Base-by-base conservation (phyloP, 2,888 invertebrate species). In the Entomobrya proxima region DNA sequence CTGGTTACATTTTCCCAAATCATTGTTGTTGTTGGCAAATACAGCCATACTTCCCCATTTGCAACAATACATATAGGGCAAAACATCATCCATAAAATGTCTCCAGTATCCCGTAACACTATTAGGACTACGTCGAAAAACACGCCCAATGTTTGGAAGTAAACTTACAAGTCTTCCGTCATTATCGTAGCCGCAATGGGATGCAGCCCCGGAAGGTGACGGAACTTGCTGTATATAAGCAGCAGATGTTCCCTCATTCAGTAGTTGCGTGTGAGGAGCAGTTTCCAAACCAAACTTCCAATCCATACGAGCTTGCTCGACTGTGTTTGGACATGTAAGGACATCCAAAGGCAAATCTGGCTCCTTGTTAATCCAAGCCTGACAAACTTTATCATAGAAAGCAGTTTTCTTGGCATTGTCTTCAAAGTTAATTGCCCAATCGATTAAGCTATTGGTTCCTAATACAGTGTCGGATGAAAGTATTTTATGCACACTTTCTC, bases 131-230 rank as follows among this genome's bases (percentile, higher is more conserved):
- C 21, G 24, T 35, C 75, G 18, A 18, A 52, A 52, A 1, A 52
- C 21, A 3, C 40, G 35, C 13, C 75, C 75, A 32, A 21, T 6
- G 13, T 18, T 11, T 7, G 52, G 52, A 1, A 52, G 0, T 24
- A 21, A 40, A 4, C 0, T 13, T 2, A 47, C 5, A 2, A 75
- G 75, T 21, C 21, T 2, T 5, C 27, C 75, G 13, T 75, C 32
- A 15, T 75, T 35, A 75, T 75, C 52, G 18, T 75, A 75, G 15
- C 35, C 52, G 30, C 75, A 75, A 13, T 50, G 52, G 11, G 75
- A 9, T 9, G 30, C 21, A 15, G 61, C 61, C 0, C 64, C 82
- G 0, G 61, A 64, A 18, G n/a, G 32, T 0, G 75, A 61, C 13
- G 75, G 24, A 5, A 69, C 69, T 2, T n/a, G 32, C 24, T 82